Conservation (phyloP, 2,797 vertebrate species). For the Tolypeutes matacus region DNA sequence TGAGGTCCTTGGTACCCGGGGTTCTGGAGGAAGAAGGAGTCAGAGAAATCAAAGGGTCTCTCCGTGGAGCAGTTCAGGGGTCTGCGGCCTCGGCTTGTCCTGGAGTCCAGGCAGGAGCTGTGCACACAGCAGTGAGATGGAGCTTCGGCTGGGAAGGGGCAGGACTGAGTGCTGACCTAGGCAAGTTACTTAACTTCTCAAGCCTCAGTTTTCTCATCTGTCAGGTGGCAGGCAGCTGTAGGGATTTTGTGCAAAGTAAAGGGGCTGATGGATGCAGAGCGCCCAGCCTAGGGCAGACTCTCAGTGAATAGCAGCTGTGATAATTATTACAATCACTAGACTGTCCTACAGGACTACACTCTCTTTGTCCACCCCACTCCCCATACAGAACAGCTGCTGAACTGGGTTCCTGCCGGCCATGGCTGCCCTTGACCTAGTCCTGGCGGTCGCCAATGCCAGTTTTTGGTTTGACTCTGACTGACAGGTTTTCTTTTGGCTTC, state of each 20-base stretch:
- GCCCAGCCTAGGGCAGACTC: neutral
- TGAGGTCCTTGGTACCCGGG: no score
- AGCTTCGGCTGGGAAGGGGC: neutral
- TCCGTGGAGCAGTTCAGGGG: no score
- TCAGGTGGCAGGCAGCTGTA: neutral
- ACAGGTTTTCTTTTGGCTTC: neutral
- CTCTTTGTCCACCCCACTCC: neutral
- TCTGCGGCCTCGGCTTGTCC: no score
- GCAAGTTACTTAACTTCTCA: neutral
- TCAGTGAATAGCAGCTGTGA: accelerated
- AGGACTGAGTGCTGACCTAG: neutral
- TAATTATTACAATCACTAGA: no score
- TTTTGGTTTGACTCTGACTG: neutral
- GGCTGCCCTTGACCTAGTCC: slow-evolving; percentile 35
- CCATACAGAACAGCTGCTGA: neutral
- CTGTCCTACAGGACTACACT: neutral
- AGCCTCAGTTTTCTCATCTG: neutral
- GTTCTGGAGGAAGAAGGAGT: no score
- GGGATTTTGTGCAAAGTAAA: neutral
- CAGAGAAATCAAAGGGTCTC: no score
- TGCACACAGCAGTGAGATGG: no score
- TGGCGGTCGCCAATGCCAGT: neutral
- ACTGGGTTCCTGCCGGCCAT: neutral
- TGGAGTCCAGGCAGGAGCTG: no score
- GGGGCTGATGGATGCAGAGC: accelerated